Conservation (phyloP, 2,888 invertebrate genomes). For the Encarsia formosa region DNA sequence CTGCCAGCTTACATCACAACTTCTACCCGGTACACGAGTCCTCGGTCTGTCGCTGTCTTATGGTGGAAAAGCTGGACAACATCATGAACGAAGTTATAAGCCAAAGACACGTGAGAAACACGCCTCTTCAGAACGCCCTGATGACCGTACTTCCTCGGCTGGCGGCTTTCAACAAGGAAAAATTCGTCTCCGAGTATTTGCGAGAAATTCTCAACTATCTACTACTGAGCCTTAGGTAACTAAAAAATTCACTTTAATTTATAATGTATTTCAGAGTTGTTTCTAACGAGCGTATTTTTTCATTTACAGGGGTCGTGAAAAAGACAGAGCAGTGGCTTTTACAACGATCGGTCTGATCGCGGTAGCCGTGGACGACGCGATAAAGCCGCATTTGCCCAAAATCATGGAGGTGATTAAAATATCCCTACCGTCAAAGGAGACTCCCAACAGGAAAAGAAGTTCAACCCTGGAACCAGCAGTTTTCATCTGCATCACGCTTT, state of each 20-base stretch:
- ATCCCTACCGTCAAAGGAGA: constrained; percentile 73
- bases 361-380: constrained; percentile 79
- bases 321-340: constrained; percentile 83
- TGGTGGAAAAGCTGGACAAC: constrained; percentile 77
- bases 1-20: constrained; percentile 36
- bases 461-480: constrained; percentile 78
- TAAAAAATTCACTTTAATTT: neutral
- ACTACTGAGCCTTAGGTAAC: constrained; percentile 62
- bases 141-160: constrained; percentile 84
- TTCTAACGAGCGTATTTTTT: neutral
- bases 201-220: constrained; percentile 74
- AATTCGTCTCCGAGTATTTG: constrained; percentile 74
- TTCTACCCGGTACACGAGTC: constrained; percentile 71
- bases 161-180: constrained; percentile 85
- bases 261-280: neutral
- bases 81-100: constrained; percentile 76
- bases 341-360: constrained; percentile 87
- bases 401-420: constrained; percentile 81
- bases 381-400: constrained; percentile 70
- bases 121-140: constrained; percentile 82
- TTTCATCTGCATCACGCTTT: constrained; percentile 87
- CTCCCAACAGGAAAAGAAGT: constrained; percentile 69
- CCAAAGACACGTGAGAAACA: constrained; percentile 70
- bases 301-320: constrained; percentile 66
- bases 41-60: constrained; percentile 76